phyloP scores from a whole-genome alignment of 2,113 vertebrate species.

The Penelope pileata region DNA sequence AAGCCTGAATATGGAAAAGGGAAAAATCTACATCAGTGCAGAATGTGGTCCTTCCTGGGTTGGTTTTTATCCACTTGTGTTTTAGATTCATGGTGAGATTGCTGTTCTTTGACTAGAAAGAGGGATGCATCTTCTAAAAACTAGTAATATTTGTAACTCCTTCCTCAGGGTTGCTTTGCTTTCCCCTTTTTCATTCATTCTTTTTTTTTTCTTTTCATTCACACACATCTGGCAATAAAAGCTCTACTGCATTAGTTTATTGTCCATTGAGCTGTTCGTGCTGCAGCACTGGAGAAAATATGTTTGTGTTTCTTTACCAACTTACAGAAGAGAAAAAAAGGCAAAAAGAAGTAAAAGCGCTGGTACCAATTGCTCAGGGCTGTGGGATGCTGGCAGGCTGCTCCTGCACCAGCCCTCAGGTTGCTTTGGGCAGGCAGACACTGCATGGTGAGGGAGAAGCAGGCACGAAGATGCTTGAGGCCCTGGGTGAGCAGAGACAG shows the following conservation, averaged over 20 bases:
- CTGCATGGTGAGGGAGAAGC: not conserved
- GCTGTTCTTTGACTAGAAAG: not conserved
- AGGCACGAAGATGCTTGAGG: fast-evolving
- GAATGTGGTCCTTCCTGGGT: not conserved
- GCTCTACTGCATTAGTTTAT: not conserved
- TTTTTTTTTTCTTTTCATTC: not conserved
- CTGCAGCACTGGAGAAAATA: not conserved
- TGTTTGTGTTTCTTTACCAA: not conserved
- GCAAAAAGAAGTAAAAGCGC: not conserved
- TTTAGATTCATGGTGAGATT: not conserved
- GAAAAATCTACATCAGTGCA: not conserved
- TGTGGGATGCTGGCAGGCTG: not conserved
- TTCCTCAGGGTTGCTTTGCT: not conserved
- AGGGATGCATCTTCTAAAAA: not conserved
- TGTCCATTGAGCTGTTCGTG: not conserved
- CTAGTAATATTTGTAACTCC: not conserved
- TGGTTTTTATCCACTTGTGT: not conserved
- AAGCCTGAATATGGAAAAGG: not conserved
- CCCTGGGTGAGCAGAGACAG: not conserved
- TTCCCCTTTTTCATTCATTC: fast-evolving
- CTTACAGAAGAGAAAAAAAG: not conserved
- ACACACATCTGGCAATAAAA: not conserved
- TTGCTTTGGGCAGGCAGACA: too few species aligned
- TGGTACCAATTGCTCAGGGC: not conserved
- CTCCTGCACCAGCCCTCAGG: not conserved